phyloP scores from a whole-genome alignment of 2,888 invertebrate genomes.

The Caradrina clavipalpis region DNA sequence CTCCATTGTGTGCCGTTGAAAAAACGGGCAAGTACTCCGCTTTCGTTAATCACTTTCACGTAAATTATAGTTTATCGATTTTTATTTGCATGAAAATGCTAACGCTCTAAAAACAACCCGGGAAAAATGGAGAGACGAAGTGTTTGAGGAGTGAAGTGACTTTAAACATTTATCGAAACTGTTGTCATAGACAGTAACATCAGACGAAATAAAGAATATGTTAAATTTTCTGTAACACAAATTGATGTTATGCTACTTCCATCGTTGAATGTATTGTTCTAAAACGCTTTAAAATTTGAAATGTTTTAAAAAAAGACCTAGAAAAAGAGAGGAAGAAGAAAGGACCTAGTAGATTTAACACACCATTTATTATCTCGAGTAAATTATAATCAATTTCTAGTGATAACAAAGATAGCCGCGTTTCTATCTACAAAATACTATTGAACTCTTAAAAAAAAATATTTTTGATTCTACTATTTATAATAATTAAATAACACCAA shows the following conservation, averaged over 20 bases:
- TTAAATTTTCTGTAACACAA: not conserved
- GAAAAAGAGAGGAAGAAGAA: too few species aligned
- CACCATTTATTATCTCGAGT: not conserved
- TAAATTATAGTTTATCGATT: not conserved
- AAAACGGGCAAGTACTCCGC: not conserved
- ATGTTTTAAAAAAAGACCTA: too few species aligned
- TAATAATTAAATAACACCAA: too few species aligned
- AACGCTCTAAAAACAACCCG: not conserved
- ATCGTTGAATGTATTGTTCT: too few species aligned
- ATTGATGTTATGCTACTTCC: not conserved
- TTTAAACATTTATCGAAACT: not conserved
- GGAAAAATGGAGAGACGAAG: not conserved
- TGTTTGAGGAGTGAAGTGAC: not conserved
- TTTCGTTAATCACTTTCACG: conserved; percentile 1
- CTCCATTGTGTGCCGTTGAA: conserved; percentile 32
- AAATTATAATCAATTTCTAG: too few species aligned
- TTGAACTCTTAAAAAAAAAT: not conserved
- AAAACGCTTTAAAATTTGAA: too few species aligned
- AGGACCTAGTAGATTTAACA: not conserved
- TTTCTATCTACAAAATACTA: not conserved
- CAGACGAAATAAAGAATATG: too few species aligned
- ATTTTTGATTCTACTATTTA: too few species aligned
- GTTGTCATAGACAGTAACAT: too few species aligned
- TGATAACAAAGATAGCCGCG: too few species aligned
- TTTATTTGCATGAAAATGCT: not conserved